These are phyloP conservation scores for Sinella curviseta DNA, from an alignment of 1,140 invertebrate genomes.

Conservation along the genomic window DNA sequence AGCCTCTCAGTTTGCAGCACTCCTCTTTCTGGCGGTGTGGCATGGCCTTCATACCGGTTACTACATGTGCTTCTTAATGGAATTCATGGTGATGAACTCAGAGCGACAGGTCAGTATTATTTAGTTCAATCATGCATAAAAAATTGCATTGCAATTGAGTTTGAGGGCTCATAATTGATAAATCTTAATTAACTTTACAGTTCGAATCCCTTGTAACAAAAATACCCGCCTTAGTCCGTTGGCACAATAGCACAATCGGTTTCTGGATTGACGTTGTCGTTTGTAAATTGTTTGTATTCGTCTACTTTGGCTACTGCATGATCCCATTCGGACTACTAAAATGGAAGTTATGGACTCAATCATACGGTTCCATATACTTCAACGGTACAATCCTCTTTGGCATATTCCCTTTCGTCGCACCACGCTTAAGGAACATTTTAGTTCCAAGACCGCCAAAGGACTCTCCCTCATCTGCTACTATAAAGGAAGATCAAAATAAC, in stretches of 20 bases:
- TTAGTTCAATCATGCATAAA: not conserved
- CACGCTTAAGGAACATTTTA: slow-evolving; percentile 50
- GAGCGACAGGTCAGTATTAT: slow-evolving; percentile 76
- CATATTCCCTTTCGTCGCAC: slow-evolving; percentile 61
- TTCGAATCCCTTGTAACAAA: slow-evolving; percentile 52
- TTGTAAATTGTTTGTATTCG: slow-evolving; percentile 72
- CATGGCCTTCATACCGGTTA: slow-evolving; percentile 87
- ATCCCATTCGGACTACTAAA: slow-evolving; percentile 76
- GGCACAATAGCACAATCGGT: slow-evolving; percentile 43
- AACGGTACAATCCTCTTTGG: slow-evolving; percentile 65
- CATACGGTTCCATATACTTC: slow-evolving; percentile 62
- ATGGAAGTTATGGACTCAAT: slow-evolving; percentile 65
- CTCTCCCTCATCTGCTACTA: too few species aligned
- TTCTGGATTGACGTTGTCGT: slow-evolving; percentile 55
- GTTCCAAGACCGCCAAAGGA: not conserved
- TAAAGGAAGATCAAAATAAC: too few species aligned
- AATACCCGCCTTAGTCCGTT: slow-evolving; percentile 49
- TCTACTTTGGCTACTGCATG: slow-evolving; percentile 84
- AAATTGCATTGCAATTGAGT: not conserved
- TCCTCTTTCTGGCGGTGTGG: slow-evolving; percentile 88
- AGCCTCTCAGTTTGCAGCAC: slow-evolving; percentile 77
- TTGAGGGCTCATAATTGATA: not conserved
- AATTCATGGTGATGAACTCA: slow-evolving; percentile 82
- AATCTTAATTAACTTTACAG: slow-evolving; percentile 50
- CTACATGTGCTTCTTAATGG: slow-evolving; percentile 86